phyloP scores from a whole-genome alignment of 2,888 invertebrate genomes.

The Drosophila kanekoi region DNA sequence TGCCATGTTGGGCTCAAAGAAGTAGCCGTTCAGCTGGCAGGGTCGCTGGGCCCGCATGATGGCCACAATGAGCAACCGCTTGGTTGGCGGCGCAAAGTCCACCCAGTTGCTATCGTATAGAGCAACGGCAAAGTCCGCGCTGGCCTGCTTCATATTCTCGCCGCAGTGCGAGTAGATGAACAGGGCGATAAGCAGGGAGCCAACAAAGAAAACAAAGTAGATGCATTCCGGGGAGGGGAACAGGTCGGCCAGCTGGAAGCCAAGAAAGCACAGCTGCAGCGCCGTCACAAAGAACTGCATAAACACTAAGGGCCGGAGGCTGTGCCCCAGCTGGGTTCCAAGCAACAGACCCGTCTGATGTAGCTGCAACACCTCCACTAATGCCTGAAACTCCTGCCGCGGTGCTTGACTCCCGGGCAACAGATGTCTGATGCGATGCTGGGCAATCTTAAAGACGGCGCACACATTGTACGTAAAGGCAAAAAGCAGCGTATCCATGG shows the following conservation, averaged over 20 bases:
- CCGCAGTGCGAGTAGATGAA: constrained; percentile 64
- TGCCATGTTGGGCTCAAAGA: constrained; percentile 63
- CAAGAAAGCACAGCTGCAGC: constrained; percentile 56
- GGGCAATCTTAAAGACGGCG: constrained; percentile 59
- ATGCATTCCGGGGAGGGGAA: constrained; percentile 47
- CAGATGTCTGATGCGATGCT: constrained; percentile 53
- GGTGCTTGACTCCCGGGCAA: constrained; percentile 18
- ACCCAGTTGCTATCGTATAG: constrained; percentile 56
- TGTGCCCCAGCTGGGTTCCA: constrained; percentile 34
- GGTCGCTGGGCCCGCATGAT: constrained; percentile 57
- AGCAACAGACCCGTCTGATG: constrained; percentile 56
- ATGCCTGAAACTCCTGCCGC: constrained; percentile 24
- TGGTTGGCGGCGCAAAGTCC: constrained; percentile 45
- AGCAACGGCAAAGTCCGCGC: constrained; percentile 50
- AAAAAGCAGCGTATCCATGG: constrained; percentile 57
- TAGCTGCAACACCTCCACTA: constrained; percentile 45
- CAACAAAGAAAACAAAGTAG: constrained; percentile 50
- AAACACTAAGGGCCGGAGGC: constrained; percentile 47
- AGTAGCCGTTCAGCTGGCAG: constrained; percentile 57
- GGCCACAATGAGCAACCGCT: constrained; percentile 33
- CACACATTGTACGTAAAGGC: constrained; percentile 61
- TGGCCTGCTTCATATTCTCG: constrained; percentile 61
- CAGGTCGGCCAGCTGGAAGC: constrained; percentile 55
- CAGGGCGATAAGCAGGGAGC: constrained; percentile 55
- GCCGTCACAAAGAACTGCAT: constrained; percentile 59